These are phyloP conservation scores for Synanthedon myopaeformis DNA, from an alignment of 2,888 invertebrate genomes.

Conservation along the genomic window DNA sequence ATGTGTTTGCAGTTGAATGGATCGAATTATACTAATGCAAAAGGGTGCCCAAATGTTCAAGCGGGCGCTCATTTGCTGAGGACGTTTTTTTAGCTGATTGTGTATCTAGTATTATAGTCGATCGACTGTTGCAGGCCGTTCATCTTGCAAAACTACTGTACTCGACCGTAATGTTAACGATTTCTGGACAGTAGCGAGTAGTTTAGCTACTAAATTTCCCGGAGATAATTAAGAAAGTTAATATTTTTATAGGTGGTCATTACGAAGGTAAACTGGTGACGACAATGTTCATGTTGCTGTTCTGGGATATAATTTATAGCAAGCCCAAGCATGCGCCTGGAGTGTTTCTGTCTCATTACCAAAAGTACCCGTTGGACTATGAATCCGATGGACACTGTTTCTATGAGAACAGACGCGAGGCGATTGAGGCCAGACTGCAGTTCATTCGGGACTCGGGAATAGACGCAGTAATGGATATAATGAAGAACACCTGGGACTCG, in stretches of 20 bases:
- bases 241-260: slow-evolving; percentile 68
- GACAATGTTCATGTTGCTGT: slow-evolving; percentile 74
- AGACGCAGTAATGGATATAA: slow-evolving; percentile 44
- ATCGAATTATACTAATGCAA: too few relatives aligned
- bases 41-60: too few relatives aligned
- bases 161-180: too few relatives aligned
- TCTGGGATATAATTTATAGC: slow-evolving; percentile 83
- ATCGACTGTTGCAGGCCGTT: too few relatives aligned
- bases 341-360: slow-evolving; percentile 75
- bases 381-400: slow-evolving; percentile 72
- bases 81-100: too few relatives aligned
- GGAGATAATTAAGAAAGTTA: too few relatives aligned
- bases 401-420: slow-evolving; percentile 71
- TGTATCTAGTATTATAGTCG: too few relatives aligned
- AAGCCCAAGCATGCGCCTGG: slow-evolving; percentile 57
- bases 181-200: too few relatives aligned
- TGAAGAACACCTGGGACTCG: slow-evolving; percentile 59
- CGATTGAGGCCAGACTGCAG: slow-evolving; percentile 68
- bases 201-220: too few relatives aligned
- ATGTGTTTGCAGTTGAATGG: too few relatives aligned
- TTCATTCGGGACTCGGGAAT: slow-evolving; percentile 31
- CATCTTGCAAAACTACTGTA: too few relatives aligned
- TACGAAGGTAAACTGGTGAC: slow-evolving; percentile 77
- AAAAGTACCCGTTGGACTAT: slow-evolving; percentile 80
- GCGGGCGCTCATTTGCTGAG: too few relatives aligned